A percentile compares a stretch with the other conserved stretches of the same genome.
phyloP scores from a whole-genome alignment of 92 coral and sea anemone genomes.

The Zoanthus sansibaricus region DNA sequence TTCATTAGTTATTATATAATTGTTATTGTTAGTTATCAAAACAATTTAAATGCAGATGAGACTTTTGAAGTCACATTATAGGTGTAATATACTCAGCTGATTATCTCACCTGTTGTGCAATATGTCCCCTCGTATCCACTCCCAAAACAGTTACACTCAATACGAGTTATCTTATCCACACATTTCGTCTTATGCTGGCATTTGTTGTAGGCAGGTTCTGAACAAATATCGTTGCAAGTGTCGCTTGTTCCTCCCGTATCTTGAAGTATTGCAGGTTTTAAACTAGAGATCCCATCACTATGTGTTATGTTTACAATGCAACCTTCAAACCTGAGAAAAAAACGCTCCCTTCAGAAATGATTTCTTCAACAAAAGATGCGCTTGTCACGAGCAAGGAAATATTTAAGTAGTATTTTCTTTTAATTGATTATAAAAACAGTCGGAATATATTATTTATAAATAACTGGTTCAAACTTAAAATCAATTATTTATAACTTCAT shows the following conservation, averaged over 20 bases:
- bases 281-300: constrained; percentile 16
- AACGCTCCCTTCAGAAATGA: background rate
- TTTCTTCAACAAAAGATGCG: background rate
- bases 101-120: constrained; percentile 74
- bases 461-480: constrained; percentile 43
- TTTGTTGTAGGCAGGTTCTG: constrained; percentile 61
- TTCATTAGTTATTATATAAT: too few species aligned
- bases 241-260: constrained; percentile 54
- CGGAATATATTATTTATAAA: constrained; percentile 45
- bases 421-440: constrained; percentile 29
- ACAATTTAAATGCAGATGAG: too few species aligned
- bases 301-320: constrained; percentile 70
- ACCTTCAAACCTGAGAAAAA: constrained; percentile 66
- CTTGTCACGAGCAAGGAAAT: background rate
- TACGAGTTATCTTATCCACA: constrained; percentile 64
- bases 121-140: constrained; percentile 82
- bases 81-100: background rate
- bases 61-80: too few species aligned
- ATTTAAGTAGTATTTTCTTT: constrained; percentile 13
- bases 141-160: constrained; percentile 81
- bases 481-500: constrained; percentile 37
- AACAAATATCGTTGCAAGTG: constrained; percentile 74
- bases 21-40: too few species aligned
- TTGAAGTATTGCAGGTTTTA: constrained; percentile 50
- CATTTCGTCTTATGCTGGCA: constrained; percentile 76